Percentiles rank a stretch among this genome's conserved stretches.
These are phyloP conservation scores for Hylaeus volcanicus DNA, from an alignment of 1,140 invertebrate genomes.

Conservation along the genomic window DNA sequence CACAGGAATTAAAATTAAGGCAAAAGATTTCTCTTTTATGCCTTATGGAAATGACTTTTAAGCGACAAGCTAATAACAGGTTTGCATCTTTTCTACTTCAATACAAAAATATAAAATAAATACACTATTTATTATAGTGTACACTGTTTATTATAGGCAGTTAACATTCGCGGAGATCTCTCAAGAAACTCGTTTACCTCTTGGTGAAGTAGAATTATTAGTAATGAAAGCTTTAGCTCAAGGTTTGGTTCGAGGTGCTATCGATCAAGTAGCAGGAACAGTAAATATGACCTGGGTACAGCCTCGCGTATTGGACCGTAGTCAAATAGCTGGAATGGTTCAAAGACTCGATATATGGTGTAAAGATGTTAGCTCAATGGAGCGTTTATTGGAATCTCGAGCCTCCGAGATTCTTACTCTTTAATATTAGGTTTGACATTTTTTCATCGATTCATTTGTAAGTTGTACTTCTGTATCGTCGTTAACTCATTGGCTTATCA, in stretches of 20 bases:
- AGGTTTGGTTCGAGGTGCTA: conserved; percentile 95
- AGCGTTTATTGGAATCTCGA: conserved; percentile 89
- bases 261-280: conserved; percentile 94
- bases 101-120: background rate
- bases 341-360: conserved; percentile 90
- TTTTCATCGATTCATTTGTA: conserved; percentile 24
- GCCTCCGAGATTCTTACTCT: conserved; percentile 92
- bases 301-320: conserved; percentile 91
- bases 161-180: conserved; percentile 96
- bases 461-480: conserved; percentile 36
- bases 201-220: conserved; percentile 94
- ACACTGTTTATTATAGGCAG: conserved; percentile 82
- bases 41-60: conserved; percentile 96
- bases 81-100: conserved; percentile 45
- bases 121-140: background rate
- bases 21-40: conserved; percentile 97
- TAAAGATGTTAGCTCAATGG: conserved; percentile 91
- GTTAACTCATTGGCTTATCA: conserved; percentile 29
- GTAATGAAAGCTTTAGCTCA: conserved; percentile 99
- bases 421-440: conserved; percentile 72
- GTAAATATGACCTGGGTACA: conserved; percentile 92
- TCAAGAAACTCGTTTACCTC: conserved; percentile 89
- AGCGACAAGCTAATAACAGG: conserved; percentile 86
- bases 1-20: conserved; percentile 90
- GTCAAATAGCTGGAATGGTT: conserved; percentile 90